Evolutionary conservation across 2,113 vertebrate species (phyloP), one percentile per base, ranked within the genome.

Genomic region (Gallinago jamesoni): DNA sequence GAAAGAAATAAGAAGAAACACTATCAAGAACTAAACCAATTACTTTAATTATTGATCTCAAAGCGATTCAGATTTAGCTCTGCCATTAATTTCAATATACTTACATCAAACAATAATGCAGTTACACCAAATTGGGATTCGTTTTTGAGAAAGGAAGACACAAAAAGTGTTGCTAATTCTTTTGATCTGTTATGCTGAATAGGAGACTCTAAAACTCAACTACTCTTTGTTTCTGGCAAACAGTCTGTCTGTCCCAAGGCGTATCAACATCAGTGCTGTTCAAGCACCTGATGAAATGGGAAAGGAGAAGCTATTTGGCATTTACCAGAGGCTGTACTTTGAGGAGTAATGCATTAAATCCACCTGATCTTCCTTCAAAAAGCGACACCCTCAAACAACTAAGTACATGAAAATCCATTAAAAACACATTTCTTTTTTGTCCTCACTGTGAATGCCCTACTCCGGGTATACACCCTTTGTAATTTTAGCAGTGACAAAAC

Each of bases 31-130:
- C 79, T 90, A 92, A 96, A 95, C 80, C 66, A 87, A 89, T 76
- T 89, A 76, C 74, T 91, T 76, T 64, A 93, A 90, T 95, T 94
- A 90, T 76, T 94, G 88, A 95, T 92, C 73, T 87, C 39, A 23
- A 87, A 92, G 90, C 19, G 39, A 88, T 77, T 78, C 84, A 84
- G 74, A 89, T 50, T 84, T 53, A 82, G 84, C 69, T 89, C 57
- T 64, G 22, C 76, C 76, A 53, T 75, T 93, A 56, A 78, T 47
- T 90, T 87, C 83, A 78, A 45, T 75, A 67, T 2, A 43, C 28
- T 84, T 31, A 50, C 15, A 90, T 43, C 47, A 94, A 74, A 84
- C 82, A 94, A 62, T 24, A 81, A 35, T 11, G 31, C 50, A 75
- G 50, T 80, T 68, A 82, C 4, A 87, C 43, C 31, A 59, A 83